Evolutionary conservation across 2,113 vertebrate genomes (phyloP).

Genomic region (Aepyceros melampus): DNA sequence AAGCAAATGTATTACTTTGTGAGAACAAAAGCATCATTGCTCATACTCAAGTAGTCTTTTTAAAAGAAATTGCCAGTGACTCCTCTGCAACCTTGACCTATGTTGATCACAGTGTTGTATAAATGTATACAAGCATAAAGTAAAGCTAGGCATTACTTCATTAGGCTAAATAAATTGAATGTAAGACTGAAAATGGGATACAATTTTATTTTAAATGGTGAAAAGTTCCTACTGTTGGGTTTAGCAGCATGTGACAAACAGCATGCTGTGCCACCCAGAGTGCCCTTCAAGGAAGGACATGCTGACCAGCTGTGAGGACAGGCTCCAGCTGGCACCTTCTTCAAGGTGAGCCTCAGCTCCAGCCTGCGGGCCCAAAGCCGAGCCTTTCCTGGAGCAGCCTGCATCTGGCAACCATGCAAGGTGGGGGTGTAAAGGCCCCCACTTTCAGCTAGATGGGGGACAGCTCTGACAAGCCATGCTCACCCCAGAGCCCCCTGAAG

Average conservation of each 20-base stretch:
- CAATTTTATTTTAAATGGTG: not conserved
- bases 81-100: not conserved
- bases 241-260: not conserved
- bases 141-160: not conserved
- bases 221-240: not conserved
- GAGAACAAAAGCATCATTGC: not conserved
- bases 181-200: not conserved
- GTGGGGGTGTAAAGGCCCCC: fast-evolving
- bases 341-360: not conserved
- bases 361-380: not conserved
- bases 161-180: not conserved
- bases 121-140: not conserved
- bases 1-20: not conserved
- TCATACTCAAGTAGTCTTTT: not conserved
- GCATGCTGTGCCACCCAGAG: not conserved
- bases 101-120: not conserved
- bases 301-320: not conserved
- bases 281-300: not conserved
- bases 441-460: not conserved
- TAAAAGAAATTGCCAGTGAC: not conserved
- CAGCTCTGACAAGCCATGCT: not conserved
- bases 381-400: not conserved
- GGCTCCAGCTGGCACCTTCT: not conserved
- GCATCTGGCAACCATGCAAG: not conserved
- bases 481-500: not conserved